A percentile compares a stretch with the other conserved stretches of the same genome.
Conservation (phyloP, 2,113 vertebrate genomes). For the Malurus cyaneus region DNA sequence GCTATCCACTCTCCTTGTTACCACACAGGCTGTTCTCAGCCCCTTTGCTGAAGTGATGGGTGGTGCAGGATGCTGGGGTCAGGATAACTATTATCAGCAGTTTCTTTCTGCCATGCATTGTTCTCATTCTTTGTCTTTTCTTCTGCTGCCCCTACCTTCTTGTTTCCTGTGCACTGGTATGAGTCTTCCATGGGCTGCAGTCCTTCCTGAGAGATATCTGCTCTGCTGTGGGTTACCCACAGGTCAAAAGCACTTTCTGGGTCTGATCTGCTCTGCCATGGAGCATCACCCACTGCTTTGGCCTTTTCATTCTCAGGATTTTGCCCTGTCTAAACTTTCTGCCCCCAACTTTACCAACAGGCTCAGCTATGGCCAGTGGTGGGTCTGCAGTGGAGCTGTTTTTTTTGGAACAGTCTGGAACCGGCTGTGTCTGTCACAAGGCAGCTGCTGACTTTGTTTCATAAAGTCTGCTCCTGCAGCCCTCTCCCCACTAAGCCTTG, state of each 20-base stretch:
- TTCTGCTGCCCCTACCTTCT: background rate
- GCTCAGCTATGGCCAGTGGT: background rate
- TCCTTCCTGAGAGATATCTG: background rate
- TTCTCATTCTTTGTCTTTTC: background rate
- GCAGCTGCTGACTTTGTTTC: background rate
- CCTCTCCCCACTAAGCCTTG: fast-evolving
- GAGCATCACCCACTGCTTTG: background rate
- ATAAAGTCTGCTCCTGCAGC: background rate
- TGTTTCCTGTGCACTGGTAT: background rate
- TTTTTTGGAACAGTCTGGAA: fast-evolving
- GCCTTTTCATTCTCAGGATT: background rate
- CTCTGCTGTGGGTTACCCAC: background rate
- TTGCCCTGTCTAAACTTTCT: background rate
- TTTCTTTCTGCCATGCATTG: background rate
- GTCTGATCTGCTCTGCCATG: fast-evolving
- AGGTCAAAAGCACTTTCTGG: background rate
- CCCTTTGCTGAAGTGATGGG: background rate
- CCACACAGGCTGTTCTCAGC: background rate
- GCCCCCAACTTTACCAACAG: background rate
- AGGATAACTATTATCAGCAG: background rate
- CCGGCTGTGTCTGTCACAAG: background rate
- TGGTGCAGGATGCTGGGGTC: background rate
- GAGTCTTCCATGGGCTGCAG: background rate
- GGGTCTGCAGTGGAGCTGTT: fast-evolving
- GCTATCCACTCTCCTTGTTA: background rate